A percentile compares a stretch with the other conserved stretches of the same genome.
Evolutionary conservation across 2,888 invertebrate species (phyloP).

Genomic region (Eilema caniola): DNA sequence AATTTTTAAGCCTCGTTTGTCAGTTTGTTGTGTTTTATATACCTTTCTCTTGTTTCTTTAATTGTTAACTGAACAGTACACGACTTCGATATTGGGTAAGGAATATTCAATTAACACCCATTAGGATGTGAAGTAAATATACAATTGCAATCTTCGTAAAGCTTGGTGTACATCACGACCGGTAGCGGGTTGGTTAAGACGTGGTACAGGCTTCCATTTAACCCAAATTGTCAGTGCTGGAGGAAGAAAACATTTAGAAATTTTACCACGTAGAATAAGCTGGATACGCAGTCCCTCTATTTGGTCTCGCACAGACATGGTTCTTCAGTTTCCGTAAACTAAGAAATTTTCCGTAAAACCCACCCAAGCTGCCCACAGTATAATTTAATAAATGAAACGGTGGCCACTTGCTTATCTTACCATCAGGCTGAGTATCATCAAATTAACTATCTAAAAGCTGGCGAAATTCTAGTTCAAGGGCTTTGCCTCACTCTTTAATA

Average conservation of each 20-base stretch:
- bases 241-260: background rate
- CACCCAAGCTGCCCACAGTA: background rate
- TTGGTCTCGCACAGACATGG: background rate
- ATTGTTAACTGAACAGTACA: constrained; percentile 1
- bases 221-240: background rate
- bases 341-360: too few species aligned
- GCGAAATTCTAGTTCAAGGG: background rate
- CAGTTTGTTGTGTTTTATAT: background rate
- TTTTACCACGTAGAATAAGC: background rate
- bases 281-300: background rate
- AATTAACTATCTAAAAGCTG: background rate
- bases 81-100: background rate
- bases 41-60: constrained; percentile 1
- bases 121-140: too few species aligned
- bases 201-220: background rate
- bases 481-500: background rate
- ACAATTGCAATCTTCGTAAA: background rate
- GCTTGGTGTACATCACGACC: background rate
- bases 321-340: too few species aligned
- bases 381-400: background rate
- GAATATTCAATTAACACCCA: background rate
- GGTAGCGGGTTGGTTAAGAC: background rate
- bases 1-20: background rate
- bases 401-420: background rate
- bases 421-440: background rate